Conservation (phyloP, 2,113 vertebrate species). For the Pogona vitticeps region DNA sequence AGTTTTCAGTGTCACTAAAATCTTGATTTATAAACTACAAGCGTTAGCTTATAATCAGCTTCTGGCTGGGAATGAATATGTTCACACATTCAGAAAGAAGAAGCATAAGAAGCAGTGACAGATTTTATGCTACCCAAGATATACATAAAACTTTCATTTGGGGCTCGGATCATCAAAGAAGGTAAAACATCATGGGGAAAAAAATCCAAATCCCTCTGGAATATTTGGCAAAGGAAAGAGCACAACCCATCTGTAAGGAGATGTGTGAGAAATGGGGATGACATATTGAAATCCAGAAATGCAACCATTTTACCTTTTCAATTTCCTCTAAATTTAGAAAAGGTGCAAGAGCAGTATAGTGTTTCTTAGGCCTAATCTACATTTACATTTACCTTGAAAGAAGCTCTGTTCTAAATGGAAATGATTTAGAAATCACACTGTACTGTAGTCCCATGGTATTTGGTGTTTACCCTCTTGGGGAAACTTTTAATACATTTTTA, state of each 20-base stretch:
- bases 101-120: conserved; percentile 8
- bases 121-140: not conserved
- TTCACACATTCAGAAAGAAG: not conserved
- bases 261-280: too few species aligned
- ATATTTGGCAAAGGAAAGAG: not conserved
- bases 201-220: not conserved
- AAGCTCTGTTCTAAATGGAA: too few species aligned
- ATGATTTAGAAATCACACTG: too few species aligned
- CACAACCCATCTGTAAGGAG: not conserved
- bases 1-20: conserved; percentile 42
- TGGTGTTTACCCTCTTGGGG: too few species aligned
- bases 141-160: conserved; percentile 11
- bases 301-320: not conserved
- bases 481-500: too few species aligned
- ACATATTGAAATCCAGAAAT: not conserved
- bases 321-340: not conserved
- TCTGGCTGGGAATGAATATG: not conserved
- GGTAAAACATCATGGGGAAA: not conserved
- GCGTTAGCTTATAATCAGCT: conserved; percentile 24
- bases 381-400: too few species aligned
- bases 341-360: too few species aligned
- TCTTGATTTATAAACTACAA: conserved; percentile 39
- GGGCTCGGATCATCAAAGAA: conserved; percentile 12
- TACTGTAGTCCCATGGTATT: too few species aligned
- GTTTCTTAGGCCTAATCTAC: not conserved